Evolutionary conservation across 1,140 invertebrate genomes (phyloP).

Genomic region (Magallana gigas): DNA sequence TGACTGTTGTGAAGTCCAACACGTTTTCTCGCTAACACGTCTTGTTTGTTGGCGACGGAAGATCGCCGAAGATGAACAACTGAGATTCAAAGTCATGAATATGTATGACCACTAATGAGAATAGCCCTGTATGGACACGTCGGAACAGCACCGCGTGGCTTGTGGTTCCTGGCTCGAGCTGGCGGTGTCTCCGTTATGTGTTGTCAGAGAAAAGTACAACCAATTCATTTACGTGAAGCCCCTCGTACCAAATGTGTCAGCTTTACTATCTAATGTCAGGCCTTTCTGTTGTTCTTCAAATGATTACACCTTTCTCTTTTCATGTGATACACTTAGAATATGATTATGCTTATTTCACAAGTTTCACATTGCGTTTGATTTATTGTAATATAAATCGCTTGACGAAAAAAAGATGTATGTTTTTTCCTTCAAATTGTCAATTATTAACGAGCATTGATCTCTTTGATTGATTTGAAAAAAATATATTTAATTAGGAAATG

Average conservation of each 20-base stretch:
- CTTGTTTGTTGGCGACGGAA: constrained; percentile 9
- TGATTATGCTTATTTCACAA: background rate
- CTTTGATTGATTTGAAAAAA: background rate
- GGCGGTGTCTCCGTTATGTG: background rate
- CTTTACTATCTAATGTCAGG: background rate
- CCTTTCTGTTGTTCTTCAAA: background rate
- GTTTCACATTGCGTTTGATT: background rate
- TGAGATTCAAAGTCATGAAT: background rate
- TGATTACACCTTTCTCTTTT: background rate
- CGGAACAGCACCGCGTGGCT: background rate
- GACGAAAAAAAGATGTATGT: background rate
- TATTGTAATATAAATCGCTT: background rate
- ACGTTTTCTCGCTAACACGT: background rate
- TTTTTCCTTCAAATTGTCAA: background rate
- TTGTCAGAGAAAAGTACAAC: background rate
- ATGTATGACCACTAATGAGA: constrained; percentile 1
- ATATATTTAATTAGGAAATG: background rate
- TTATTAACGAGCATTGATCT: no score
- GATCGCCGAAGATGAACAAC: background rate
- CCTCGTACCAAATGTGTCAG: constrained; percentile 17
- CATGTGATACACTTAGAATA: background rate
- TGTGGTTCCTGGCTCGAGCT: constrained; percentile 2
- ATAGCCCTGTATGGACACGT: background rate
- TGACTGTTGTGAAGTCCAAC: background rate
- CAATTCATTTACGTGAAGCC: background rate